Conservation (phyloP, 2,797 vertebrate genomes). For the Sebastes steindachneri region DNA sequence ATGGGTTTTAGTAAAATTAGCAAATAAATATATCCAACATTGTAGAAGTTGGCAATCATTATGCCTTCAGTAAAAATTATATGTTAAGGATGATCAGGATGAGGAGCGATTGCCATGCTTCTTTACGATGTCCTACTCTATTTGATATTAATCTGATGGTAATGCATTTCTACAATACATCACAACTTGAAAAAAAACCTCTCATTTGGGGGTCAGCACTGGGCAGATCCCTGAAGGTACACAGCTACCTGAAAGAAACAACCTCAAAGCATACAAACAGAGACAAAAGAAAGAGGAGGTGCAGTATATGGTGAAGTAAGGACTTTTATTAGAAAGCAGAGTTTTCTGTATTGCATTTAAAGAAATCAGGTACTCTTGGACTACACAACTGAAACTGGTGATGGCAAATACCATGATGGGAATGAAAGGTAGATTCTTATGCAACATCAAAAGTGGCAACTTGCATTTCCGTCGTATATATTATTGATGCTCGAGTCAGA, state of each 20-base stretch:
- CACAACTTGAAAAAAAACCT: neutral
- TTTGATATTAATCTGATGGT: neutral
- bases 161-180: neutral
- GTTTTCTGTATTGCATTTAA: constrained; percentile 85
- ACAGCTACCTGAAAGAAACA: neutral
- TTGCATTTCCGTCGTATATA: constrained; percentile 80
- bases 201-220: neutral
- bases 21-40: neutral
- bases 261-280: neutral
- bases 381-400: constrained; percentile 78
- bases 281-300: constrained; percentile 17
- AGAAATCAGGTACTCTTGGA: constrained; percentile 78
- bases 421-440: constrained; percentile 78
- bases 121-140: neutral
- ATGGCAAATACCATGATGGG: constrained; percentile 76
- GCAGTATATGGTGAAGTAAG: constrained; percentile 76
- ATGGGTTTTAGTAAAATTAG: neutral
- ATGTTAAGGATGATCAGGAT: neutral
- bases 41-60: neutral
- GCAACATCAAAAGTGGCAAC: constrained; percentile 81
- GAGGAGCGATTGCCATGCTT: neutral
- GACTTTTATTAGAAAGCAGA: constrained; percentile 88
- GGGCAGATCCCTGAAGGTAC: neutral
- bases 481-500: constrained; percentile 79
- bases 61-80: neutral